Conservation (phyloP, 2,888 invertebrate genomes). For the Monoplex corrugatus region DNA sequence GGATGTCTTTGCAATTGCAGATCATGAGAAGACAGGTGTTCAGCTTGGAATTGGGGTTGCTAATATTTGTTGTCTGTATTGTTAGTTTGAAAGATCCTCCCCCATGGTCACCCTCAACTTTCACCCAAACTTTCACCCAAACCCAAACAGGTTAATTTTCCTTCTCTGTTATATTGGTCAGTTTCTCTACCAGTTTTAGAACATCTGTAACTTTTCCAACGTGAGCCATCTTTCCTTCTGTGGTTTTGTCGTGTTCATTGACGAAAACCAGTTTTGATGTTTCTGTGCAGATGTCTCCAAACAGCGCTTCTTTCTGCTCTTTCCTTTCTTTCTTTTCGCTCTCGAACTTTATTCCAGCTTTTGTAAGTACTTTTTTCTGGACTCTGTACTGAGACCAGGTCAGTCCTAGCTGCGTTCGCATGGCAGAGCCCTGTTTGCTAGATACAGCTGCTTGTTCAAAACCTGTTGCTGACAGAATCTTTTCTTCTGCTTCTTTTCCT, state of each 20-base stretch:
- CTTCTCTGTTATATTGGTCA: not conserved
- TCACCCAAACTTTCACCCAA: slow-evolving; percentile 23
- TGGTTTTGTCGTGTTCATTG: not conserved
- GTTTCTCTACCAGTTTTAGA: too few relatives aligned
- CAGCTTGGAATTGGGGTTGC: slow-evolving; percentile 19
- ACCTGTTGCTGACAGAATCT: not conserved
- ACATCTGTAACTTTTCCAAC: not conserved
- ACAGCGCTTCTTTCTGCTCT: not conserved
- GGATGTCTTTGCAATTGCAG: not conserved
- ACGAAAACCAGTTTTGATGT: not conserved
- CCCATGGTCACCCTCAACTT: slow-evolving; percentile 36
- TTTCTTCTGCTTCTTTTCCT: not conserved
- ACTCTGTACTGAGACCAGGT: not conserved
- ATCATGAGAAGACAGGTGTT: slow-evolving; percentile 31
- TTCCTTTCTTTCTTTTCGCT: not conserved
- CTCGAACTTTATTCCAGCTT: not conserved
- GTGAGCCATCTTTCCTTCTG: not conserved
- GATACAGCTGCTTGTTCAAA: not conserved
- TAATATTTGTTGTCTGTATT: not conserved
- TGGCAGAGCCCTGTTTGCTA: not conserved
- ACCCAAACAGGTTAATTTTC: slow-evolving; percentile 6
- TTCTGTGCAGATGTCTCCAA: not conserved
- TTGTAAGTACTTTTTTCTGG: not conserved
- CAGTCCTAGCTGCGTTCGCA: not conserved
- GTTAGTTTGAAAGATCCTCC: slow-evolving; percentile 12